Percentiles rank a stretch among this genome's conserved stretches.
phyloP scores from a whole-genome alignment of 2,888 invertebrate genomes.

The Melinaea menophilus region DNA sequence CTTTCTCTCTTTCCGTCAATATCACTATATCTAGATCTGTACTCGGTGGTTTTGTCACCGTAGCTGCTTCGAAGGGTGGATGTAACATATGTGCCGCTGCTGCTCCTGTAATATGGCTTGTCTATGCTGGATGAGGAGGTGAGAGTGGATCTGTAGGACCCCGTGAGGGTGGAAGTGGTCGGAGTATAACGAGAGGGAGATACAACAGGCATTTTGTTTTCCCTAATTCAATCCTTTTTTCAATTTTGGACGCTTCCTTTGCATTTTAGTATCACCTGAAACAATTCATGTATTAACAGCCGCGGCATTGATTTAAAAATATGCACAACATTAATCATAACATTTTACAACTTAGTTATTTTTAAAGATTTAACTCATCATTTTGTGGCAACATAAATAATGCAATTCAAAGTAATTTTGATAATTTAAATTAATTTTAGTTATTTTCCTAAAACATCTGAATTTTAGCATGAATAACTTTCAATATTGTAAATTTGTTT shows the following conservation, averaged over 20 bases:
- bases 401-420: too few species aligned
- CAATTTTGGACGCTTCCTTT: slow-evolving; percentile 58
- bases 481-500: too few species aligned
- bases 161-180: slow-evolving; percentile 66
- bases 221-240: slow-evolving; percentile 37
- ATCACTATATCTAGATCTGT: slow-evolving; percentile 58
- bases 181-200: slow-evolving; percentile 74
- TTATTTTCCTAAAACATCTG: too few species aligned
- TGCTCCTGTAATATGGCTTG: slow-evolving; percentile 73
- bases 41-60: slow-evolving; percentile 63
- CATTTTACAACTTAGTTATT: too few species aligned
- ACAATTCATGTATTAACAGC: slow-evolving; percentile 36
- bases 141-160: slow-evolving; percentile 69
- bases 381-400: too few species aligned
- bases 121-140: slow-evolving; percentile 71
- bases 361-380: too few species aligned
- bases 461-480: too few species aligned
- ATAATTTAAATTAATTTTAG: too few species aligned
- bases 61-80: slow-evolving; percentile 53
- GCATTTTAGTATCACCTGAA: slow-evolving; percentile 57
- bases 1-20: slow-evolving; percentile 66
- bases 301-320: too few species aligned
- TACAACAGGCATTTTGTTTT: slow-evolving; percentile 75
- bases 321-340: too few species aligned
- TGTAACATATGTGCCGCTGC: slow-evolving; percentile 65